phyloP scores from a whole-genome alignment of 64 coral and sea anemone species.

The Platygyra sinensis region DNA sequence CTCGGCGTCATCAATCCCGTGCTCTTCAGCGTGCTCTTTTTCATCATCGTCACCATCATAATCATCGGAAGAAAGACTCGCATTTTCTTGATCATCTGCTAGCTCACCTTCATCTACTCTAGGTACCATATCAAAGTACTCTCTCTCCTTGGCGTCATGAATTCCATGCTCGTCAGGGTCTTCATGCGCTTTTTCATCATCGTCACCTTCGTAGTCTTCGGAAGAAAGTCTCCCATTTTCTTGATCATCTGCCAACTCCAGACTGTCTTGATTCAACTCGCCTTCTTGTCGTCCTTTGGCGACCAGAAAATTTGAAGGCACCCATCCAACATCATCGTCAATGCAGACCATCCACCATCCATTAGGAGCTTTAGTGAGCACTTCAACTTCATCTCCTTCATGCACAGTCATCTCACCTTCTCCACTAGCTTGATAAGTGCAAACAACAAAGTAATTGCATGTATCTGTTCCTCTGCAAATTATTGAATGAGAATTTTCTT shows the following conservation, averaged over 20 bases:
- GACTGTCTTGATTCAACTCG: background rate
- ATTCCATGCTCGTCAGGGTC: background rate
- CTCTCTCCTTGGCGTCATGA: background rate
- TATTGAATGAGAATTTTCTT: background rate
- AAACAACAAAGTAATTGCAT: background rate
- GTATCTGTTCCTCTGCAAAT: background rate
- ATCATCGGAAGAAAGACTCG: too few species aligned
- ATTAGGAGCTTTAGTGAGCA: conserved; percentile 60
- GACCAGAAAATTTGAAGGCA: conserved; percentile 9
- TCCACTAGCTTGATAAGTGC: background rate
- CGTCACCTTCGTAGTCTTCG: background rate
- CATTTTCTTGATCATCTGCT: background rate
- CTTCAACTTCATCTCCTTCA: conserved; percentile 75
- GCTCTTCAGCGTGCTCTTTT: background rate
- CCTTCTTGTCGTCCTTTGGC: background rate
- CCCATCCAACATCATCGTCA: background rate
- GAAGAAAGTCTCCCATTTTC: background rate
- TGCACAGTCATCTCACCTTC: conserved; percentile 54
- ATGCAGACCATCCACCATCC: conserved; percentile 70
- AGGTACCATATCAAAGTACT: background rate
- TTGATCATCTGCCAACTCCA: background rate
- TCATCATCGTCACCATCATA: background rate
- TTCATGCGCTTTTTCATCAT: background rate
- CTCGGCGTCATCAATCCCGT: background rate
- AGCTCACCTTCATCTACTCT: too few species aligned